These are phyloP conservation scores for Pterocles orientalis DNA, from an alignment of 2,113 vertebrate species.

Conservation along the genomic window DNA sequence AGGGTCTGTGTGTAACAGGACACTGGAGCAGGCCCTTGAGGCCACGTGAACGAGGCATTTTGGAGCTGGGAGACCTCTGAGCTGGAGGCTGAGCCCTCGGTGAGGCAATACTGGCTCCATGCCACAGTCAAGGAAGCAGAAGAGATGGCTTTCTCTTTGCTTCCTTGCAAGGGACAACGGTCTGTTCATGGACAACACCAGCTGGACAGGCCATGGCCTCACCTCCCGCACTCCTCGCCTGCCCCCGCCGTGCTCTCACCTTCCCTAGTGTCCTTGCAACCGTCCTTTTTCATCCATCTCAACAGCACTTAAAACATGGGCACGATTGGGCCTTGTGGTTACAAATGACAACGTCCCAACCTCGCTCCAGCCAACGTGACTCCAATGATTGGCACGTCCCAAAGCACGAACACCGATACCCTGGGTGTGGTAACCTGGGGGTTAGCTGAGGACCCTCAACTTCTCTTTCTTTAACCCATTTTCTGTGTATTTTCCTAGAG, in stretches of 20 bases:
- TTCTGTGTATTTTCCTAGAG: background rate
- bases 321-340: background rate
- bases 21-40: background rate
- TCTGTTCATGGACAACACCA: background rate
- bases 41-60: background rate
- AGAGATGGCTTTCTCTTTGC: background rate
- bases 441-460: constrained; percentile 11
- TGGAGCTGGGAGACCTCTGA: background rate
- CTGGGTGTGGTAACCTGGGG: background rate
- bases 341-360: background rate
- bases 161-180: constrained; percentile 18
- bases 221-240: background rate
- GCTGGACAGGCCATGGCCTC: background rate
- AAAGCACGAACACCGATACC: background rate
- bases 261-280: background rate
- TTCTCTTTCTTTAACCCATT: background rate
- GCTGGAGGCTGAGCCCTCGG: background rate
- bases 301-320: accelerated
- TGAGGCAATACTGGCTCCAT: background rate
- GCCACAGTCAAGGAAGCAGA: background rate
- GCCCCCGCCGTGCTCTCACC: background rate
- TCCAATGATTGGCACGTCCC: background rate
- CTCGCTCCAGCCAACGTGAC: background rate
- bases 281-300: background rate
- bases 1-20: background rate